These are phyloP conservation scores for Neodon shergylaensis DNA, from an alignment of 2,113 vertebrate species.

Conservation along the genomic window DNA sequence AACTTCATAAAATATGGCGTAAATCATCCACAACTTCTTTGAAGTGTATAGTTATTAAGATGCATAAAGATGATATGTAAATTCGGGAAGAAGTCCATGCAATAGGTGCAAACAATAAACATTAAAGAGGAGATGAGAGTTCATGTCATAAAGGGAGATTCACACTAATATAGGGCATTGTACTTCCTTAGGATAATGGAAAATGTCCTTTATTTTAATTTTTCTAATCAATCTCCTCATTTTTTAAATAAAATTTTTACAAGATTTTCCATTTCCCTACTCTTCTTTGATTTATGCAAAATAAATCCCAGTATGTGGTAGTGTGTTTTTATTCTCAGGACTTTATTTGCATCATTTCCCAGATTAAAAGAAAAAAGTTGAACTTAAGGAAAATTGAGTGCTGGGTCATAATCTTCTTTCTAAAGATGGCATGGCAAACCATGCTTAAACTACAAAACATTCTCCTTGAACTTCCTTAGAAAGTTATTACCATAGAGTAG, in stretches of 20 bases:
- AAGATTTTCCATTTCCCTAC: neutral
- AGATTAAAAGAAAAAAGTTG: neutral
- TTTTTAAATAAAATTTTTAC: neutral
- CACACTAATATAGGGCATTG: neutral
- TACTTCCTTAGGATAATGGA: neutral
- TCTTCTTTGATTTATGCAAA: neutral
- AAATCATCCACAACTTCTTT: slow-evolving; percentile 20
- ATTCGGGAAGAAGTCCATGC: neutral
- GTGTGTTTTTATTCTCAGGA: neutral
- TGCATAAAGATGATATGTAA: neutral
- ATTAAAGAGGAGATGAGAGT: neutral
- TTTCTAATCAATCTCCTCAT: neutral
- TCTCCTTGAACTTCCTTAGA: slow-evolving; percentile 51
- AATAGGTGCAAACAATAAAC: neutral
- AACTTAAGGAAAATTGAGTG: slow-evolving; percentile 11
- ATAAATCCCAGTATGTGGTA: neutral
- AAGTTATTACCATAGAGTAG: slow-evolving; percentile 10
- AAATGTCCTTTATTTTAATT: slow-evolving; percentile 26
- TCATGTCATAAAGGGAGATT: neutral
- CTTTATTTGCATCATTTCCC: neutral
- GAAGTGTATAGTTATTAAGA: slow-evolving; percentile 20
- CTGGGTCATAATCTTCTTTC: neutral
- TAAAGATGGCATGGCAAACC: neutral
- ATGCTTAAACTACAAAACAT: slow-evolving; percentile 35
- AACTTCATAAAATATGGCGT: slow-evolving; percentile 21